Evolutionary conservation across 2,888 invertebrate species (phyloP), one percentile per base, ranked within the genome.

Genomic region (Eupsilia transversa): DNA sequence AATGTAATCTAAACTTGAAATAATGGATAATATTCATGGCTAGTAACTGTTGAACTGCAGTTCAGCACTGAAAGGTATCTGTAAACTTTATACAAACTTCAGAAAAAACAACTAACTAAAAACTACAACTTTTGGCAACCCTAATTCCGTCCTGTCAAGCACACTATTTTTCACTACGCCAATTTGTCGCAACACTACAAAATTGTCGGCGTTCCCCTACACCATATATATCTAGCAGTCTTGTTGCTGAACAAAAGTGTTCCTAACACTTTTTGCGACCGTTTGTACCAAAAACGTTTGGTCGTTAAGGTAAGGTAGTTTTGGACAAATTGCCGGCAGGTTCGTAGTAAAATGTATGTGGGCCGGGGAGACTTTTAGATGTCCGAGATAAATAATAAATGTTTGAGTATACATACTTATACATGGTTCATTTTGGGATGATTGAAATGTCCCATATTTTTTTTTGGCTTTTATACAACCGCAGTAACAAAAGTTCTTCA

Each of bases 141-240:
- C 78, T 78, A 72, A 67, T 71, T 69, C 56, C 75, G 23, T 67
- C 20, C 71, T 74, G 65, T 71, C 77, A 67, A 59, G 59, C 35
- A 65, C 74, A 79, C 89, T 88, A 84, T 90, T 89, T 89, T 87
- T 90, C 88, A 90, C 86, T 66, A 64, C 65, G 74, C 86, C 89
- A 90, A 90, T 91, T 90, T 91, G 91, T 89, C 80, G 77, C 67
- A 72, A 74, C 84, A 82, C 86, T 84, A 86, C 87, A 84, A 83
- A 89, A 89, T 90, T 86, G 90, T 88, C 76, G 80, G 66, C 75
- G 71, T 60, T 61, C 69, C 63, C 73, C 68, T 70, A 63, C 54
- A 35, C 72, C 43, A 84, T 79, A 83, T 82, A 85, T 80, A 80
- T 80, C 80, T 69, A 68, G 46, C 57, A 64, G 79, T 66, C 86